A percentile compares a stretch with the other conserved stretches of the same genome.
Conservation (phyloP, 2,113 vertebrate species). For the Andinoacara biseriatus region DNA sequence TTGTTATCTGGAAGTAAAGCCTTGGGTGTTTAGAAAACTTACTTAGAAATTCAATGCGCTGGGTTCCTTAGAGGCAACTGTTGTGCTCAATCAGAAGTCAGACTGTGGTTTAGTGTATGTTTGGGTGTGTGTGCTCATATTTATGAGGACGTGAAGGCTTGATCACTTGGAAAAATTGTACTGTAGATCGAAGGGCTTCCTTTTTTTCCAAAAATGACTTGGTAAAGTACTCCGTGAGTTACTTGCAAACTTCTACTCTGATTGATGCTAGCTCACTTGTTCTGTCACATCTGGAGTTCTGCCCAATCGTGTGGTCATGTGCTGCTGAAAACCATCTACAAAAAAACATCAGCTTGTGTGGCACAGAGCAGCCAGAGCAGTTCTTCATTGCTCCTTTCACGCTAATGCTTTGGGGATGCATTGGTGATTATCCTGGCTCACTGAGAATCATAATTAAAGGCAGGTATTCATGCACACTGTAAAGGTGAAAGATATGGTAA, state of each 20-base stretch:
- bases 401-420: background rate
- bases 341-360: background rate
- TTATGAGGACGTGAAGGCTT: background rate
- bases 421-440: background rate
- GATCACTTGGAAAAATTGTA: conserved; percentile 16
- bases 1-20: conserved; percentile 62
- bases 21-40: conserved; percentile 60
- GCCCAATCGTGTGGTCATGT: background rate
- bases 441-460: background rate
- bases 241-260: background rate
- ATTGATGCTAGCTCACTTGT: background rate
- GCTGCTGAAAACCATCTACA: background rate
- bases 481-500: background rate
- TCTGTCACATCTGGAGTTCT: background rate
- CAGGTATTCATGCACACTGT: background rate
- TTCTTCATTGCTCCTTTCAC: background rate
- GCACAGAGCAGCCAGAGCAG: background rate
- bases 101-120: conserved; percentile 33
- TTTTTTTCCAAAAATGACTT: background rate
- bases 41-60: conserved; percentile 52
- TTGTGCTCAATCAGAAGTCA: conserved; percentile 13
- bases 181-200: background rate
- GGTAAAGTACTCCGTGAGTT: background rate
- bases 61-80: conserved; percentile 41
- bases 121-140: background rate